A percentile compares a stretch with the other conserved stretches of the same genome.
phyloP scores from a whole-genome alignment of 2,113 vertebrate genomes.

The Nycticryphes semicollaris region DNA sequence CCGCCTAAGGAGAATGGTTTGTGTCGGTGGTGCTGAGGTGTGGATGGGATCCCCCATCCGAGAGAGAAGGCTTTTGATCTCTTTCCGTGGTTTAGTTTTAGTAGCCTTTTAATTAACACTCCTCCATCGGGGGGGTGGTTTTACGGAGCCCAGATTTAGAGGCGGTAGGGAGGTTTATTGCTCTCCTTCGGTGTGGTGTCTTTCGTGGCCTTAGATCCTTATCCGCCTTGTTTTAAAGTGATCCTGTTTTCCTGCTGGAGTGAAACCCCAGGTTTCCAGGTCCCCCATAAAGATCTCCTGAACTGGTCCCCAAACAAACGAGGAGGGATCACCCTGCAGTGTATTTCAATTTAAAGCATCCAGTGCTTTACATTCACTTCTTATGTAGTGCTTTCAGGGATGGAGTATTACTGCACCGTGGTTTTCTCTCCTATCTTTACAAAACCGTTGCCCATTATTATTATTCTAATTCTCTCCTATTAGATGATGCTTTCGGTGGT shows the following conservation, averaged over 20 bases:
- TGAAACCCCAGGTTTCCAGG: background rate
- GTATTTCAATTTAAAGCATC: background rate
- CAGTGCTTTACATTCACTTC: background rate
- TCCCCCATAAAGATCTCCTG: background rate
- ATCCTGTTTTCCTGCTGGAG: background rate
- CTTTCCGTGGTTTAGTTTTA: background rate
- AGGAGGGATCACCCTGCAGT: background rate
- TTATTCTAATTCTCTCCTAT: accelerated
- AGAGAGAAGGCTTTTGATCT: background rate
- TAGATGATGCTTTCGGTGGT: no score
- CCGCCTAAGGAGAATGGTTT: accelerated
- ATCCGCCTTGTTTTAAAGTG: background rate
- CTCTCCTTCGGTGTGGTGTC: background rate
- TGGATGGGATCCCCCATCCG: background rate
- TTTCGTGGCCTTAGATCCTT: background rate
- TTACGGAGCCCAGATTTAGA: background rate
- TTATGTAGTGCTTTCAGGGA: background rate
- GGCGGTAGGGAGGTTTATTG: background rate
- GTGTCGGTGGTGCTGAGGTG: background rate
- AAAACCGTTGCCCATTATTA: background rate
- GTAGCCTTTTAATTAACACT: background rate
- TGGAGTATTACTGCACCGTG: accelerated
- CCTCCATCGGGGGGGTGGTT: background rate
- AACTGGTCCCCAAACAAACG: background rate
- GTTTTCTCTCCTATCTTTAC: accelerated